Conservation (phyloP, 2,888 invertebrate species). For the Andrena marginata region DNA sequence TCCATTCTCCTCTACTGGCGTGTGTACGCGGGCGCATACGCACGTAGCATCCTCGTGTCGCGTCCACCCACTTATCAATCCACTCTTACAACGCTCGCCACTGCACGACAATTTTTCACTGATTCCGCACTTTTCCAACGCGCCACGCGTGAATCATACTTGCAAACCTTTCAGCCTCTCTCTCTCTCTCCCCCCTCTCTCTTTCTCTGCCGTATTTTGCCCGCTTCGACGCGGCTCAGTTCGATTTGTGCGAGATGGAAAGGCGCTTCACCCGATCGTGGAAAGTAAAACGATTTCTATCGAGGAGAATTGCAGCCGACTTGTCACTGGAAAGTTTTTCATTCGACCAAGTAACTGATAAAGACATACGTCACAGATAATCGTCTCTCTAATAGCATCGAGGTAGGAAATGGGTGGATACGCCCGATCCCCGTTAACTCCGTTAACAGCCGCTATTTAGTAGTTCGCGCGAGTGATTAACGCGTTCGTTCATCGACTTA, state of each 20-base stretch:
- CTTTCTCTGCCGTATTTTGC: too few relatives aligned
- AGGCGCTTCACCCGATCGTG: too few relatives aligned
- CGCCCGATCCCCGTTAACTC: neutral
- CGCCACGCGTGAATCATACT: constrained; percentile 43
- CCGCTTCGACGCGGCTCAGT: too few relatives aligned
- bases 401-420: neutral
- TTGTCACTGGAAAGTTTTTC: too few relatives aligned
- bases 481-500: constrained; percentile 25
- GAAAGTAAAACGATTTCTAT: too few relatives aligned
- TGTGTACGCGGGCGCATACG: constrained; percentile 47
- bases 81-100: constrained; percentile 40
- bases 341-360: too few relatives aligned
- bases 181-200: too few relatives aligned
- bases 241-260: too few relatives aligned
- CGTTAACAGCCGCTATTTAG: neutral
- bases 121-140: constrained; percentile 63
- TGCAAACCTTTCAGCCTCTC: constrained; percentile 9
- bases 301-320: too few relatives aligned
- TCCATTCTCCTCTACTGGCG: constrained; percentile 76
- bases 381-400: too few relatives aligned
- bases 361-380: too few relatives aligned
- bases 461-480: constrained; percentile 12
- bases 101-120: constrained; percentile 56
- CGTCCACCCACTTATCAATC: constrained; percentile 61
- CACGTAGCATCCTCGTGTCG: constrained; percentile 38